phyloP scores from a whole-genome alignment of 2,113 vertebrate genomes.

The Probosciger aterrimus region DNA sequence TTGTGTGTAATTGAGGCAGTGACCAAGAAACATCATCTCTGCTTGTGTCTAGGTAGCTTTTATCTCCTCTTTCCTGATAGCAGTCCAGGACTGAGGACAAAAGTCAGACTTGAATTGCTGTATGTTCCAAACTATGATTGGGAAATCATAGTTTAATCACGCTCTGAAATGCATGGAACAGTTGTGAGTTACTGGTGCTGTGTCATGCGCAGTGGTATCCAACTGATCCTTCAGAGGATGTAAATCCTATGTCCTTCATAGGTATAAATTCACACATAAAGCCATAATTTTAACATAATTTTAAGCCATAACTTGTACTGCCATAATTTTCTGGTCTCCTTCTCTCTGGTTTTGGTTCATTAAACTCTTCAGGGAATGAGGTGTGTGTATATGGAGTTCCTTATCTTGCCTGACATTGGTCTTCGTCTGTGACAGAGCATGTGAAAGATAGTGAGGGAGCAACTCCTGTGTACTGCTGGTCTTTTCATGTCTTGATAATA shows the following conservation, averaged over 20 bases:
- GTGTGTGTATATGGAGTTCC: not conserved
- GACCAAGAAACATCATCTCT: not conserved
- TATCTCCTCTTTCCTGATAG: not conserved
- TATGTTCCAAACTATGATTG: not conserved
- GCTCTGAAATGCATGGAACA: rapidly evolving
- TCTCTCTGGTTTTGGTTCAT: not conserved
- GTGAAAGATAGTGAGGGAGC: not conserved
- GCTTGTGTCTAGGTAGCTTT: not conserved
- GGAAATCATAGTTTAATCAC: not conserved
- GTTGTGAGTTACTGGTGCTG: not conserved
- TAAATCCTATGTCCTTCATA: not conserved
- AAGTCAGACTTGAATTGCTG: not conserved
- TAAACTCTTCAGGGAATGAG: not conserved
- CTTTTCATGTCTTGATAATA: not conserved
- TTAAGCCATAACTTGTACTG: not conserved
- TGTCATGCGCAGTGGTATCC: not conserved
- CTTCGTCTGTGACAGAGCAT: not conserved
- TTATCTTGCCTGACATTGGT: not conserved
- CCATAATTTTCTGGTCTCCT: not conserved
- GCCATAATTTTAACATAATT: not conserved
- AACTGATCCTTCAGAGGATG: not conserved
- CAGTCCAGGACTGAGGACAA: not conserved
- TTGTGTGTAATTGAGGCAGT: not conserved
- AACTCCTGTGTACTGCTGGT: not conserved
- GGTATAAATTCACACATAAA: not conserved